Evolutionary conservation across 2,113 vertebrate species (phyloP).

Genomic region (Orientallactaga bullata): DNA sequence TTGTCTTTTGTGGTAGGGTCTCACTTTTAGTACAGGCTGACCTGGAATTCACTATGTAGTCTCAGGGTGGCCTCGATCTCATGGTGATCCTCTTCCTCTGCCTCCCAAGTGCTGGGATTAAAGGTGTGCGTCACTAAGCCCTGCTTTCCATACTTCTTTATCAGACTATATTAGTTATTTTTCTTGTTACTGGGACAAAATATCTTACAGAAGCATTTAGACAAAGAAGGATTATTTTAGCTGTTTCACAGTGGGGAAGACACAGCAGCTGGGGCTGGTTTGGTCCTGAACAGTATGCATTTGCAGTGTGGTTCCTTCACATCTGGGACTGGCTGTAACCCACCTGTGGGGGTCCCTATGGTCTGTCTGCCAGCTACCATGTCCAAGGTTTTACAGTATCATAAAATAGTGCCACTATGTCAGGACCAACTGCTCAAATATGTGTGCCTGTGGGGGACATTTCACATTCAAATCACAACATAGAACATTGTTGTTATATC

Average conservation of each 20-base stretch:
- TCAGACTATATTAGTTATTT: background rate
- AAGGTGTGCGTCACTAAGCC: too few species aligned
- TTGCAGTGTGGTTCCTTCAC: background rate
- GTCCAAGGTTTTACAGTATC: background rate
- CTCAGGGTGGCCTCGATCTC: too few species aligned
- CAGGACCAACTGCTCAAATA: background rate
- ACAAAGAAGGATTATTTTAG: background rate
- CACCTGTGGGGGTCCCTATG: background rate
- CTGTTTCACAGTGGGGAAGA: background rate
- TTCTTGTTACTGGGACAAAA: background rate
- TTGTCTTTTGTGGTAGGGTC: too few species aligned
- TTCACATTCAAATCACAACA: background rate
- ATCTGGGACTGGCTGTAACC: background rate
- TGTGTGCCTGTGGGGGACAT: background rate
- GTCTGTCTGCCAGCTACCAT: background rate
- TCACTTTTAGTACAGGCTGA: too few species aligned
- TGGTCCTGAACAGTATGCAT: background rate
- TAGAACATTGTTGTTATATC: constrained; percentile 1
- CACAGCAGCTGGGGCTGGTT: background rate
- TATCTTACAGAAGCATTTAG: background rate
- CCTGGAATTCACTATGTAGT: too few species aligned
- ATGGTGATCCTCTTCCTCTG: too few species aligned
- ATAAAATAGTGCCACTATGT: background rate
- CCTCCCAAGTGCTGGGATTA: too few species aligned
- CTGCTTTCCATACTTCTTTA: background rate